Percentiles rank a stretch among this genome's conserved stretches.
Evolutionary conservation across 2,113 vertebrate genomes (phyloP).

Genomic region (Columba janthina): DNA sequence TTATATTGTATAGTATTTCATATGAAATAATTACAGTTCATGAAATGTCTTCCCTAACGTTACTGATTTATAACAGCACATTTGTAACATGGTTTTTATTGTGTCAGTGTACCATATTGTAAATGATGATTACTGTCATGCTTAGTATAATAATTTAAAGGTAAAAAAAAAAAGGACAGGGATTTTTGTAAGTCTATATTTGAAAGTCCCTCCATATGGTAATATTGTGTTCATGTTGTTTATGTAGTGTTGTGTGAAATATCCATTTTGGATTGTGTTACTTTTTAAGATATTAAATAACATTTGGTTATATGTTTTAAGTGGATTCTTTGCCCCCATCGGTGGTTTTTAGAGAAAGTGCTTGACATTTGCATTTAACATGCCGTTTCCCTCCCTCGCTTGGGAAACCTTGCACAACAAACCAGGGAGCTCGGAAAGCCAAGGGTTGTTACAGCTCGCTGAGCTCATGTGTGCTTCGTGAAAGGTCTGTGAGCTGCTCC

Average conservation of each 20-base stretch:
- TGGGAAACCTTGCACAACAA: background rate
- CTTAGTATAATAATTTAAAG: conserved; percentile 95
- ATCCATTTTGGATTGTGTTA: conserved; percentile 97
- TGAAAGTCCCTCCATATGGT: conserved; percentile 96
- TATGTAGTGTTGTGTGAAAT: conserved; percentile 97
- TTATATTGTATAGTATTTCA: conserved; percentile 96
- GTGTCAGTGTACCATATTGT: conserved; percentile 96
- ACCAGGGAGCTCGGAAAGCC: background rate
- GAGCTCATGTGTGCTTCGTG: background rate
- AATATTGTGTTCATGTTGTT: conserved; percentile 94
- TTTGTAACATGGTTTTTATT: conserved; percentile 96
- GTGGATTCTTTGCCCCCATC: conserved; percentile 75
- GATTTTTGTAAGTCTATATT: conserved; percentile 98
- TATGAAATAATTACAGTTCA: conserved; percentile 94
- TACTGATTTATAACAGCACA: conserved; percentile 94
- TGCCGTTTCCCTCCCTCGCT: background rate
- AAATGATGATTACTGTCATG: conserved; percentile 99
- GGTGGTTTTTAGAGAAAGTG: conserved; percentile 22
- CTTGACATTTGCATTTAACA: background rate
- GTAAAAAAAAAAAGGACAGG: conserved; percentile 87
- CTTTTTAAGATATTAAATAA: conserved; percentile 99
- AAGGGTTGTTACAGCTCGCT: background rate
- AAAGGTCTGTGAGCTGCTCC: background rate
- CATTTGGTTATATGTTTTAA: conserved; percentile 90
- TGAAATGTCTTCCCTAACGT: conserved; percentile 98